Base-by-base conservation (phyloP, 2,888 invertebrate genomes). In the Gymnoscelis rufifasciata region DNA sequence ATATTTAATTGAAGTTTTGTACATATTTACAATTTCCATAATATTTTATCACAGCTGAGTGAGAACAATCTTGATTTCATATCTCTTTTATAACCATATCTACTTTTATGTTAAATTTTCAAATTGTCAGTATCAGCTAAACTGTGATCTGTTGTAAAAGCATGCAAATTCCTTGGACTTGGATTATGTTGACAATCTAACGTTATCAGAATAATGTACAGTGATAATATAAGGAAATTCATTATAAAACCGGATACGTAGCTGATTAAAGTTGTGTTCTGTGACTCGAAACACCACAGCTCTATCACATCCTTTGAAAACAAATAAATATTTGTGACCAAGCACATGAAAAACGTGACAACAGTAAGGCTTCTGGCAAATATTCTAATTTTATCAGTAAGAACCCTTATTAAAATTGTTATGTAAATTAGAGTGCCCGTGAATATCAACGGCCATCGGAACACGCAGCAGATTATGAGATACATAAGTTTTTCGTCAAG, bases 391-490 rank as follows among this genome's bases (percentile, higher is more conserved):
- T 74, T 73, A 28, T 86, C 86, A 24, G 64, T 71, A 14, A 83
- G 28, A 3, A 86, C 78, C 57, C 60, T 72, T 43, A 69, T 76
- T 15, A 87, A 45, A 38, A 83, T 71, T 1, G 65, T 62, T 3
- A 81, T 57, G 46, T 84, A 87, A 0, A 83, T 57, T 6, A 61
- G 49, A 1, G 81, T 82, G 1, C 83, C 80, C 7, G 78, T 23
- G 2, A 82, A 62, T 56, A 83, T 82, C 4, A 84, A 62, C 1
- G 84, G 83, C 86, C 86, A 87, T 51, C 78, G 62, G 46, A 83
- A 73, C 47, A 80, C 49, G 36, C 67, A 61, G 52, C 83, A 84
- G 19, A 78, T 72, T 19, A 81, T 36, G 31, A 84, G 58, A 52
- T 78, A 74, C 0, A 80, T 71, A 8, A 54, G 53, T 68, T 71